Evolutionary conservation across 2,113 vertebrate genomes (phyloP).

Genomic region (Pygoscelis adeliae): DNA sequence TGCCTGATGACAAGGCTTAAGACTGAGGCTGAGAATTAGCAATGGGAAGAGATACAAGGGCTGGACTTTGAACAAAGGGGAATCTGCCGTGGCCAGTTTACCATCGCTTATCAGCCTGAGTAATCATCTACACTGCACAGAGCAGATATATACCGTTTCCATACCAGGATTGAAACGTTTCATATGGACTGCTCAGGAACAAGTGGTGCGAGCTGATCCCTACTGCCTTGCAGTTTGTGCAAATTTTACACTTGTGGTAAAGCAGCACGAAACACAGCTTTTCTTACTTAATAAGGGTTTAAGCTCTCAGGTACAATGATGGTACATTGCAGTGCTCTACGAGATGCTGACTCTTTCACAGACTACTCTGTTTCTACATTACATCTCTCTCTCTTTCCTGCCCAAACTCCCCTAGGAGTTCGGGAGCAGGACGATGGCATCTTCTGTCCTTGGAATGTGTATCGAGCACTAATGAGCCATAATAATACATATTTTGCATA

Average conservation of each 20-base stretch:
- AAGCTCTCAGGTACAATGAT: background rate
- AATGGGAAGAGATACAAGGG: background rate
- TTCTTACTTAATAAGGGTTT: background rate
- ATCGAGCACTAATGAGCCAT: background rate
- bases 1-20: background rate
- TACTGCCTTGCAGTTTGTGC: background rate
- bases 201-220: background rate
- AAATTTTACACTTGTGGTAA: background rate
- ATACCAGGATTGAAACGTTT: background rate
- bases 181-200: background rate
- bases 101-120: background rate
- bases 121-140: background rate
- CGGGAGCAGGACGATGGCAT: background rate
- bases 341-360: background rate
- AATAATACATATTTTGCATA: background rate
- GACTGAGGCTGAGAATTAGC: background rate
- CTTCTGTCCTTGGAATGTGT: background rate
- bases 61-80: background rate
- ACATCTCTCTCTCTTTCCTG: background rate
- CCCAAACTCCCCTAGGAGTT: background rate
- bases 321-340: background rate
- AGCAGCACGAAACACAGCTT: background rate
- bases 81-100: background rate
- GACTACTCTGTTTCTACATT: background rate
- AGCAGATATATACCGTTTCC: fast-evolving